Conservation (phyloP, 2,888 invertebrate genomes). For the Heliothis peltigera region DNA sequence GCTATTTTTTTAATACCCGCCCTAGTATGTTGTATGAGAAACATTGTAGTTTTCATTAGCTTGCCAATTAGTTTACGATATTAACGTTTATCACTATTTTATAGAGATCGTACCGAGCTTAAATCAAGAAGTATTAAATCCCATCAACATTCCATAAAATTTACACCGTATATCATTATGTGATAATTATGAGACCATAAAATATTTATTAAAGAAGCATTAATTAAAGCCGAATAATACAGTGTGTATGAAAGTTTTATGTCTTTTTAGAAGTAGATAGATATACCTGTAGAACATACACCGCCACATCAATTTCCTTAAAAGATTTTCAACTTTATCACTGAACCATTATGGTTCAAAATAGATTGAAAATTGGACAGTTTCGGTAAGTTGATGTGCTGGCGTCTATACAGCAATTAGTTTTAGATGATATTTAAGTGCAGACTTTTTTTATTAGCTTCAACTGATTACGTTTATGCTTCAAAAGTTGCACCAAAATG, state of each 20-base stretch:
- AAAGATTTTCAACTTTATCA: too few relatives aligned
- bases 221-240: conserved; percentile 7
- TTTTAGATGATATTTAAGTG: background rate
- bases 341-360: too few relatives aligned
- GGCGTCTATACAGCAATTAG: too few relatives aligned
- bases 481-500: too few relatives aligned
- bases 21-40: too few relatives aligned
- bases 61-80: conserved; percentile 5
- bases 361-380: too few relatives aligned
- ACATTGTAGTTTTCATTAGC: background rate
- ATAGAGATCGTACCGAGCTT: background rate
- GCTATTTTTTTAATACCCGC: too few relatives aligned
- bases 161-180: conserved; percentile 27
- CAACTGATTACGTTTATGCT: background rate
- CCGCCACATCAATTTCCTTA: too few relatives aligned
- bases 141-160: conserved; percentile 38
- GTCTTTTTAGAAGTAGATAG: background rate
- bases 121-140: conserved; percentile 13
- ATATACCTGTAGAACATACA: too few relatives aligned
- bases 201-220: conserved; percentile 26
- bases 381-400: too few relatives aligned
- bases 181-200: conserved; percentile 15
- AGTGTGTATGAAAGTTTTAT: conserved; percentile 21
- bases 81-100: conserved; percentile 9
- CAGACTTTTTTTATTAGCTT: background rate